These are phyloP conservation scores for Eristalinus sepulchralis DNA, from an alignment of 2,888 invertebrate genomes.

Conservation along the genomic window DNA sequence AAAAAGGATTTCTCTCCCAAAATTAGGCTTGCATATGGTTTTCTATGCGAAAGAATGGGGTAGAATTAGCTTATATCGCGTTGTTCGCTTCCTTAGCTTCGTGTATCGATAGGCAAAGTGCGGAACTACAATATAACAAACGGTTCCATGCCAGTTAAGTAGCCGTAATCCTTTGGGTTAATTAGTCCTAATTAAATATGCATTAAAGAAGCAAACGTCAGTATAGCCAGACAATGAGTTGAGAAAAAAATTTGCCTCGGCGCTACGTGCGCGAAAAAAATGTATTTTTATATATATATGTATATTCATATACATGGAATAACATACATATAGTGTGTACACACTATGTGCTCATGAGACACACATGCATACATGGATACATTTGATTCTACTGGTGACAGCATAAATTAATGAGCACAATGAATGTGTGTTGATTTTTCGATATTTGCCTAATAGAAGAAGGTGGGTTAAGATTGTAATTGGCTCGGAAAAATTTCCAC, in stretches of 20 bases:
- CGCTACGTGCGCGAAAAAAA: constrained; percentile 2
- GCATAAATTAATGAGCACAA: background rate
- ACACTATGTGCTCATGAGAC: background rate
- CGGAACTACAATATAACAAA: background rate
- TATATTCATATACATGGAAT: constrained; percentile 27
- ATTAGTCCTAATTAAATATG: constrained; percentile 77
- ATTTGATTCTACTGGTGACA: background rate
- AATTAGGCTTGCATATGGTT: background rate
- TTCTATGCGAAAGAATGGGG: background rate
- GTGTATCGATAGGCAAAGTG: constrained; percentile 54
- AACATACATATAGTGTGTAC: background rate
- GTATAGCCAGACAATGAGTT: constrained; percentile 49
- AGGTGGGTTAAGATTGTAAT: constrained; percentile 29
- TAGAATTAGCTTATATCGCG: background rate
- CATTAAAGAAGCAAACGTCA: constrained; percentile 72
- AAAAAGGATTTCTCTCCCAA: constrained; percentile 58
- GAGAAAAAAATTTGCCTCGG: constrained; percentile 35
- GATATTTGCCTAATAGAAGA: constrained; percentile 62
- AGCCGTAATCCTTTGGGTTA: constrained; percentile 73
- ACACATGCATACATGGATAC: background rate
- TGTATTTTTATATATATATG: constrained; percentile 23
- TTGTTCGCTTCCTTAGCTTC: constrained; percentile 7
- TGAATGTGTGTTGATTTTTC: constrained; percentile 59
- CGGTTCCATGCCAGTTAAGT: constrained; percentile 1
- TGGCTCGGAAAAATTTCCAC: constrained; percentile 10